Evolutionary conservation across 2,797 vertebrate genomes (phyloP).

Genomic region (Margarornis squamiger): DNA sequence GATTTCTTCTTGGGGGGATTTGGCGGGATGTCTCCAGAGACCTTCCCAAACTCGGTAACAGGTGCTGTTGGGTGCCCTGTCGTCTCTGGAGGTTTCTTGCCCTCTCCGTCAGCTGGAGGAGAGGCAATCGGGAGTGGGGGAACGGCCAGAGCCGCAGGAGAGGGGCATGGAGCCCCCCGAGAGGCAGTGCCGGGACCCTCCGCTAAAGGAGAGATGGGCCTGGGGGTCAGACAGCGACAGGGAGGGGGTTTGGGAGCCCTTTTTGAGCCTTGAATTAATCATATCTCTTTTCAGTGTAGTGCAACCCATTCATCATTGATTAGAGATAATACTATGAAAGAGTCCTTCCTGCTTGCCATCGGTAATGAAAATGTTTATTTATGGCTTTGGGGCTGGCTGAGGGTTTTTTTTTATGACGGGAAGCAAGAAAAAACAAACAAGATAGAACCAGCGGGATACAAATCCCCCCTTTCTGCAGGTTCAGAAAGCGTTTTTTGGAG

Average conservation of each 20-base stretch:
- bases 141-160: not conserved
- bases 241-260: not conserved
- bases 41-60: not conserved
- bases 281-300: not conserved
- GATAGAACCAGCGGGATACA: accelerated
- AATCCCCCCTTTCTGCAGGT: not conserved
- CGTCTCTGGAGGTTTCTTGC: not conserved
- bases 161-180: not conserved
- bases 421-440: not conserved
- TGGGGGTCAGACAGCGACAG: not conserved
- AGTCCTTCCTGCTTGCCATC: not conserved
- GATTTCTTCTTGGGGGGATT: accelerated
- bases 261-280: not conserved
- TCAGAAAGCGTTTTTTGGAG: not conserved
- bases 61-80: not conserved
- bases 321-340: not conserved
- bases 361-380: not conserved
- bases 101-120: not conserved
- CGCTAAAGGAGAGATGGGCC: accelerated
- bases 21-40: accelerated
- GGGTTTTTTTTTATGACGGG: no score
- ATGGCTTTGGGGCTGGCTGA: not conserved
- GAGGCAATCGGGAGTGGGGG: not conserved
- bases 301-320: not conserved
- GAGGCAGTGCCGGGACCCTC: accelerated